Evolutionary conservation across 2,113 vertebrate genomes (phyloP).

Genomic region (Helogale parvula): DNA sequence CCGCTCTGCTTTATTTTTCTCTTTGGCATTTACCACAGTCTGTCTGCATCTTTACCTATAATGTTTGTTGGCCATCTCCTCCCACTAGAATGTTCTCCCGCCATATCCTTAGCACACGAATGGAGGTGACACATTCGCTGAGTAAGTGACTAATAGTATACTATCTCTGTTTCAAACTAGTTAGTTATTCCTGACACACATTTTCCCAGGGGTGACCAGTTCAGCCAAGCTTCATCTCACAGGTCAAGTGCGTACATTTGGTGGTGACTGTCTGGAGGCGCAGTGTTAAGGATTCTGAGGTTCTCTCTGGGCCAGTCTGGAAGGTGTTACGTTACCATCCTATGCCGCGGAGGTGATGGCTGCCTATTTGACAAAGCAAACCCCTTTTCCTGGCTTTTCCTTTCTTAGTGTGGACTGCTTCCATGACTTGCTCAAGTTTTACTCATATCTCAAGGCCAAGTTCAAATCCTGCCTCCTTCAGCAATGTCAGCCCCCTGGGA

Average conservation of each 20-base stretch:
- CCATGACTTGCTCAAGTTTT: neutral
- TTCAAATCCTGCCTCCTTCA: neutral
- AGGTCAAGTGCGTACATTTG: neutral
- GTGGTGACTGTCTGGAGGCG: neutral
- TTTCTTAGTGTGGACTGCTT: neutral
- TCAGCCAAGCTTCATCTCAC: neutral
- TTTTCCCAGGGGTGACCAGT: neutral
- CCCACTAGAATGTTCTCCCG: neutral
- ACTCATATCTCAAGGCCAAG: neutral
- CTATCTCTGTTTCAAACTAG: neutral
- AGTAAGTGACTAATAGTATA: neutral
- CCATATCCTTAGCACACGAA: neutral
- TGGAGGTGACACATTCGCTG: neutral
- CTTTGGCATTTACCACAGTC: neutral
- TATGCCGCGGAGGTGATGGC: neutral
- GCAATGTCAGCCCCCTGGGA: neutral
- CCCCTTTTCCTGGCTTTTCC: neutral
- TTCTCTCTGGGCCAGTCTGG: too few relatives aligned
- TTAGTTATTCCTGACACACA: neutral
- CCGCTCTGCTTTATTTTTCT: neutral
- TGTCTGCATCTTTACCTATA: neutral
- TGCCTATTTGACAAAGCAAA: neutral
- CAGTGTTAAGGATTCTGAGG: neutral
- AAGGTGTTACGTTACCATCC: too few relatives aligned
- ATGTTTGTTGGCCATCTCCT: neutral